Conservation (phyloP, 2,797 vertebrate species). For the Adrianichthys oophorus region DNA sequence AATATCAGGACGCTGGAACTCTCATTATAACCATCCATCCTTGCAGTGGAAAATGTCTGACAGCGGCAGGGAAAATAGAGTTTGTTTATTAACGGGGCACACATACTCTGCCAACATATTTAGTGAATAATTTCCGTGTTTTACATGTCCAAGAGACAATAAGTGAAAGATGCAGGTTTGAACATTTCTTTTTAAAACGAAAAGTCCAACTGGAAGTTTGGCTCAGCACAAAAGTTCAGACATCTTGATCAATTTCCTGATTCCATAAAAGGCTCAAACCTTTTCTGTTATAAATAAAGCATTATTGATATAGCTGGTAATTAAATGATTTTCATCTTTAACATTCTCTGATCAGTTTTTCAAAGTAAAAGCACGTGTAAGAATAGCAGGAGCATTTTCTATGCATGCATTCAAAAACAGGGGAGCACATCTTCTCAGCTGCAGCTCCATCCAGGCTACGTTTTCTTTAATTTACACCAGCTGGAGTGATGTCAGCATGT, state of each 20-base stretch:
- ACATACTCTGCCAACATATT: constrained; percentile 38
- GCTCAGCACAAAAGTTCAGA: background rate
- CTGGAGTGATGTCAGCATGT: constrained; percentile 80
- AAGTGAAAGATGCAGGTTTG: constrained; percentile 10
- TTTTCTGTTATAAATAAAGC: too few species aligned
- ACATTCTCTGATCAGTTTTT: background rate
- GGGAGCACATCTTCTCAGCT: constrained; percentile 1
- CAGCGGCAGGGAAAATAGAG: constrained; percentile 42
- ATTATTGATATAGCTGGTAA: too few species aligned
- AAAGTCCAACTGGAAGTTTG: background rate
- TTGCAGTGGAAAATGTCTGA: constrained; percentile 65
- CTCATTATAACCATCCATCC: constrained; percentile 72
- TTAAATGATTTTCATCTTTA: too few species aligned
- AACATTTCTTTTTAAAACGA: background rate
- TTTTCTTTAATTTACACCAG: constrained; percentile 75
- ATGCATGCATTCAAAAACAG: background rate
- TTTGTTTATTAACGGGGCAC: constrained; percentile 59
- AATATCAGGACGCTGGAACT: constrained; percentile 71
- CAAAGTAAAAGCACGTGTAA: background rate
- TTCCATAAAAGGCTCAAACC: too few species aligned
- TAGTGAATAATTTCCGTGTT: constrained; percentile 36
- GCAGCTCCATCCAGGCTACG: constrained; percentile 35
- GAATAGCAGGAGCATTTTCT: too few species aligned
- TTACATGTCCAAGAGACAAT: constrained; percentile 30
- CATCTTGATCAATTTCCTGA: too few species aligned